Percentiles rank a stretch among this genome's conserved stretches.
These are phyloP conservation scores for Tympanuchus pallidicinctus DNA, from an alignment of 2,113 vertebrate species.

Conservation along the genomic window DNA sequence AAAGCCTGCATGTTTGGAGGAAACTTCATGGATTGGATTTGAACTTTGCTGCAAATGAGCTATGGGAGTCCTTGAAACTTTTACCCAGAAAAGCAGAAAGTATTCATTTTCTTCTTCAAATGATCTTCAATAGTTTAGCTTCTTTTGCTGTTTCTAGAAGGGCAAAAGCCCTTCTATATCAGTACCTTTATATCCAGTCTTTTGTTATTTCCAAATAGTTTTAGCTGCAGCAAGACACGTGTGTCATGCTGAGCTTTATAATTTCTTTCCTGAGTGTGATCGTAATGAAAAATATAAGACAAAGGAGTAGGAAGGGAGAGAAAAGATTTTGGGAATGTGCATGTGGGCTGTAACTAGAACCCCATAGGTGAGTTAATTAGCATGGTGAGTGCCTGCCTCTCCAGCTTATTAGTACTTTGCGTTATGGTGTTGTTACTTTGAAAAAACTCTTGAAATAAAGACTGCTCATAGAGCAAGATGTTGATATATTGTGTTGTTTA, in stretches of 20 bases:
- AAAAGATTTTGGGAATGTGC: not conserved
- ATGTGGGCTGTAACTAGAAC: not conserved
- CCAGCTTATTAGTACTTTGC: not conserved
- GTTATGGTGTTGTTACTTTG: not conserved
- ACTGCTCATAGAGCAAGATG: not conserved
- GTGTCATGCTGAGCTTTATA: not conserved
- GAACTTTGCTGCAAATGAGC: slow-evolving; percentile 37
- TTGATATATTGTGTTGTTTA: not conserved
- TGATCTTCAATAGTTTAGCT: not conserved
- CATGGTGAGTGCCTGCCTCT: not conserved
- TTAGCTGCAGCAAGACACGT: not conserved
- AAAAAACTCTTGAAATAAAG: not conserved
- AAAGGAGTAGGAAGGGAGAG: not conserved
- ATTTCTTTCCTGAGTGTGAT: not conserved
- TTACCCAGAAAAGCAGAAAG: not conserved
- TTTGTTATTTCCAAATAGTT: slow-evolving; percentile 6
- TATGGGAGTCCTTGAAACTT: slow-evolving; percentile 40
- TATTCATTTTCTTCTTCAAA: not conserved
- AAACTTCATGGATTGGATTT: not conserved
- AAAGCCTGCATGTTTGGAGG: not conserved
- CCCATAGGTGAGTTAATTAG: not conserved
- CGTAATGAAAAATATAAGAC: slow-evolving; percentile 20
- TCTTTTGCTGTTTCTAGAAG: not conserved
- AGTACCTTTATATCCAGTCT: not conserved
- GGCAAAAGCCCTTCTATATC: not conserved